phyloP scores from a whole-genome alignment of 2,113 vertebrate species.

The Struthio camelus region DNA sequence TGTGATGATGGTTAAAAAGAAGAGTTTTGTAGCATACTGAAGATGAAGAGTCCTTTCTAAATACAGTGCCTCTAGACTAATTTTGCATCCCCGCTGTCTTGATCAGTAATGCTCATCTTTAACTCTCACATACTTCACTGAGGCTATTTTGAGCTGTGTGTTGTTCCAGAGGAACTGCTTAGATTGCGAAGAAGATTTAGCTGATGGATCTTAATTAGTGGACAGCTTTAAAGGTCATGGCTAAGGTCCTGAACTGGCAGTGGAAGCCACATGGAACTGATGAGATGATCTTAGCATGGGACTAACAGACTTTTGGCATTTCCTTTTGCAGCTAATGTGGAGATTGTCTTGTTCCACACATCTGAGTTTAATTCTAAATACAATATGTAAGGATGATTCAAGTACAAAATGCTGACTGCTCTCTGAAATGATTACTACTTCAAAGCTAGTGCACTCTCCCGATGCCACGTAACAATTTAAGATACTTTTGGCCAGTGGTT shows the following conservation, averaged over 20 bases:
- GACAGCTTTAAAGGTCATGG: background rate
- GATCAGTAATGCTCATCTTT: background rate
- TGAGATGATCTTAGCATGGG: background rate
- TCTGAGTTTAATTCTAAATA: background rate
- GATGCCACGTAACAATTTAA: background rate
- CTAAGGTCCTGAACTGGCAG: background rate
- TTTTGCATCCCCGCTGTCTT: background rate
- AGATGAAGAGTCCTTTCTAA: background rate
- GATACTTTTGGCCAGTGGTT: background rate
- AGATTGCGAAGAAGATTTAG: background rate
- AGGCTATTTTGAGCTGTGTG: background rate
- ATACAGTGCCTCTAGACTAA: background rate
- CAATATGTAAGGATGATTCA: background rate
- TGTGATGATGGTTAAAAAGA: background rate
- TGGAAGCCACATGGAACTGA: background rate
- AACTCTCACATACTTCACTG: background rate
- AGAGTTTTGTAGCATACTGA: fast-evolving
- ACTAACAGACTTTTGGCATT: background rate
- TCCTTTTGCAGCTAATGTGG: background rate
- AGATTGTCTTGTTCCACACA: background rate
- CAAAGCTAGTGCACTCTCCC: background rate
- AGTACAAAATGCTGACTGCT: background rate
- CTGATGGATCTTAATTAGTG: background rate
- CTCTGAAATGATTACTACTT: background rate
- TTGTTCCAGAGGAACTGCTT: background rate